Evolutionary conservation across 2,113 vertebrate genomes (phyloP), one percentile per base, ranked within the genome.

Genomic region (Epinephelus lanceolatus): DNA sequence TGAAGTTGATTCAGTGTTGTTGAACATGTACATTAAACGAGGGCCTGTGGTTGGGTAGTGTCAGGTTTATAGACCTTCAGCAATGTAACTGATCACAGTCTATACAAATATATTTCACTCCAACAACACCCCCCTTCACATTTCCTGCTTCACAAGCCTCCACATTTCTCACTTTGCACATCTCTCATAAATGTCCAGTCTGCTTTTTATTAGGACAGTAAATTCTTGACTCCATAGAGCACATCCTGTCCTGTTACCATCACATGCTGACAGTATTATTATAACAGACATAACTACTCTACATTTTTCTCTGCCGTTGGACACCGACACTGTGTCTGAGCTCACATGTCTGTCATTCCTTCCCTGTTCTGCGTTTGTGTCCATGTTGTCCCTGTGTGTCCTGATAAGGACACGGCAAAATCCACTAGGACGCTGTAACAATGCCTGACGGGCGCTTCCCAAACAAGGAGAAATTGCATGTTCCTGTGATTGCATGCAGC

Each of bases 401-500:
- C 89, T 55, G 87, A 89, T 92, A 88, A 84, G 84, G 86, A 71
- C 72, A 78, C 49, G 1, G 0, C 27, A 76, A 59, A 76, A 47
- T 13, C 53, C 45, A 67, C 19, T 30, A 33, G 71, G 45, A 21
- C 2, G 21, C 37, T 13, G n/a, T 1, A 0, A 72, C 57, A 83
- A 80, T 40, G 78, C 23, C 70, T 10, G 57, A 55, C 1, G 33
- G 60, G 13, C 0, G 4, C 30, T 70, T 71, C 76, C 83, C 74
- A 87, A 87, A 89, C 74, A 82, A 80, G 88, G 85, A 83, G 42
- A 72, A 86, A 49, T 80, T 53, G 78, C 77, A 76, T 74, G 85
- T 68, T 81, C 57, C 49, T 56, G 3, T 18, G 30, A 63, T 69
- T 11, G 59, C 45, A 71, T 2, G 53, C 78, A 59, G n/a, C 5